Percentiles rank a stretch among this genome's conserved stretches.
Conservation (phyloP, 2,797 vertebrate genomes). For the Muscicapa comitata region DNA sequence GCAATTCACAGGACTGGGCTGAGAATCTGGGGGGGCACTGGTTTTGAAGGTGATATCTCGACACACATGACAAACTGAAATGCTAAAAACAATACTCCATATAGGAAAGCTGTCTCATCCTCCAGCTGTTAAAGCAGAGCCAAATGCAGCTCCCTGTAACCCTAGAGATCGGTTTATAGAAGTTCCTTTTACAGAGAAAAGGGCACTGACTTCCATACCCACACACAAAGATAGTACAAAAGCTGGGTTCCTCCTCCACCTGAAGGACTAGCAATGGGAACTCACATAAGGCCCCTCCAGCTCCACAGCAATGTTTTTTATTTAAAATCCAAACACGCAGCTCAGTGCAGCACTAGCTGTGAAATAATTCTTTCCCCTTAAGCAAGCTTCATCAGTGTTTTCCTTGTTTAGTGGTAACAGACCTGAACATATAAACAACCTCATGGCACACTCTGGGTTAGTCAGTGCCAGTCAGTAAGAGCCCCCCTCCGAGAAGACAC, state of each 20-base stretch:
- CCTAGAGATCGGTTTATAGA: background rate
- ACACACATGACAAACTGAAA: background rate
- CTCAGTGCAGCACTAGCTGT: background rate
- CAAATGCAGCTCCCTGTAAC: background rate
- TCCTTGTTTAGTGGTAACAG: constrained; percentile 27
- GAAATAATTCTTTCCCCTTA: constrained; percentile 34
- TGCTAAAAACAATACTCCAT: background rate
- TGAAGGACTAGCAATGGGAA: background rate
- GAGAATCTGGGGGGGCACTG: background rate
- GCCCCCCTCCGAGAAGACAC: constrained; percentile 23
- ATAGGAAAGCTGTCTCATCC: background rate
- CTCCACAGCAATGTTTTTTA: background rate
- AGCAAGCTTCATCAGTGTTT: background rate
- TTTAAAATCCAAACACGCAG: background rate
- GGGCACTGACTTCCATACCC: background rate
- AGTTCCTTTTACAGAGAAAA: background rate
- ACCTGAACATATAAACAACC: constrained; percentile 24
- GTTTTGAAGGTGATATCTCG: background rate
- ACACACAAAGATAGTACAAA: background rate
- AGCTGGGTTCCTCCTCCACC: background rate
- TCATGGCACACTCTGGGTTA: background rate
- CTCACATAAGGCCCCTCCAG: background rate
- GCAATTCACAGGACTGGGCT: background rate
- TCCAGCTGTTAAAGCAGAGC: background rate
- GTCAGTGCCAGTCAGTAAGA: constrained; percentile 43